Conservation (phyloP, 2,888 invertebrate genomes). For the Oegoconia quadripuncta region DNA sequence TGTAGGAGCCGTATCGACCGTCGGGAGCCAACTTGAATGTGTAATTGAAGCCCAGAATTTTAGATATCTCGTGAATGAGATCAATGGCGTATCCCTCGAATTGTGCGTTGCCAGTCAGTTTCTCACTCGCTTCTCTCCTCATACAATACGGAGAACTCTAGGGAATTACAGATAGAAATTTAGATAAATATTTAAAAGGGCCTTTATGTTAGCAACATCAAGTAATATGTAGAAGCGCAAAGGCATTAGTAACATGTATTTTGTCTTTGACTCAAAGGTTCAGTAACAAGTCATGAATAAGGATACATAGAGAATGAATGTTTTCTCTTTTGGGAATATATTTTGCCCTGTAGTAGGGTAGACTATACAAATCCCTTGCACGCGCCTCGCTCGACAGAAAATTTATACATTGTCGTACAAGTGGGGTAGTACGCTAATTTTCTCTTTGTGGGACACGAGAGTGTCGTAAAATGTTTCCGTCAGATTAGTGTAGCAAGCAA, state of each 20-base stretch:
- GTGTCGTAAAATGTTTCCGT: constrained; percentile 43
- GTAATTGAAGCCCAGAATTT: constrained; percentile 92
- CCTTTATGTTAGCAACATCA: background rate
- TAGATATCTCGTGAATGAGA: constrained; percentile 94
- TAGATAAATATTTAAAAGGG: background rate
- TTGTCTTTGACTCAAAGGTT: constrained; percentile 13
- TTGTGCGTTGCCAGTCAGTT: constrained; percentile 92
- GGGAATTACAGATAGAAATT: constrained; percentile 29
- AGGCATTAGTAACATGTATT: constrained; percentile 10
- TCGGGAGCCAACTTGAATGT: constrained; percentile 92
- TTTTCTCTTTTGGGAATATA: constrained; percentile 39
- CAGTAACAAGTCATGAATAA: constrained; percentile 36
- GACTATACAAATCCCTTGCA: constrained; percentile 40
- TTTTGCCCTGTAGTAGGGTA: constrained; percentile 37
- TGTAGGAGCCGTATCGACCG: constrained; percentile 90
- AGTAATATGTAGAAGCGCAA: background rate
- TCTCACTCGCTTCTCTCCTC: constrained; percentile 92
- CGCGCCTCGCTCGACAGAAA: constrained; percentile 31
- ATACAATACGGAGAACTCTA: constrained; percentile 98
- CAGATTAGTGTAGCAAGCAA: constrained; percentile 35
- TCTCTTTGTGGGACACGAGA: constrained; percentile 44
- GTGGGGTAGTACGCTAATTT: constrained; percentile 53
- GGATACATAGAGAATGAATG: constrained; percentile 34
- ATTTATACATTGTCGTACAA: constrained; percentile 30
- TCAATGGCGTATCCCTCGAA: constrained; percentile 98